Evolutionary conservation across 1,140 invertebrate species (phyloP).

Genomic region (Drosophila trapezifrons): DNA sequence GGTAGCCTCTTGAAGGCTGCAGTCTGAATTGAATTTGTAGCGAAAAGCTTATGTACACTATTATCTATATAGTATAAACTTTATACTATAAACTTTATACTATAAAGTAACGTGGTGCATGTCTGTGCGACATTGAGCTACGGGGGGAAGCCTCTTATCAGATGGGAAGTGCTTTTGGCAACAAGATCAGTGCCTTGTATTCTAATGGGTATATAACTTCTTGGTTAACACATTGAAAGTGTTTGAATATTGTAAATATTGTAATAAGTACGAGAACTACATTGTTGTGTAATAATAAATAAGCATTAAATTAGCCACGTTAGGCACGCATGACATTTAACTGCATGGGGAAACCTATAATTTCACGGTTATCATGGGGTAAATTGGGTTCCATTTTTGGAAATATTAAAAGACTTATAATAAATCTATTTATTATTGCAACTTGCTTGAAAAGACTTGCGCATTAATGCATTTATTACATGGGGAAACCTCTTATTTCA

Average conservation of each 20-base stretch:
- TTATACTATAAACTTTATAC: neutral
- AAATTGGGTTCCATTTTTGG: neutral
- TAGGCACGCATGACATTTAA: slow-evolving; percentile 1
- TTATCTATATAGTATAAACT: no score
- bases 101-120: slow-evolving; percentile 1
- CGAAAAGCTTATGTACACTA: neutral
- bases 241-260: neutral
- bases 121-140: neutral
- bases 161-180: neutral
- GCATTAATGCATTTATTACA: neutral
- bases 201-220: neutral
- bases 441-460: neutral
- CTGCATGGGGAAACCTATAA: neutral
- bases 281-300: neutral
- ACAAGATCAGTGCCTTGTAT: neutral
- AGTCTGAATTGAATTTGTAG: neutral
- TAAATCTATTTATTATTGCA: neutral
- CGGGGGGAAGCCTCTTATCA: slow-evolving; percentile 4
- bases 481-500: slow-evolving; percentile 26
- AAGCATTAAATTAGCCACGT: slow-evolving; percentile 8
- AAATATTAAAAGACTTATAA: neutral
- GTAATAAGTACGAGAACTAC: neutral
- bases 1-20: neutral
- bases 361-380: slow-evolving; percentile 4
- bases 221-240: neutral